phyloP scores from a whole-genome alignment of 1,140 invertebrate species.

The Varroa destructor region DNA sequence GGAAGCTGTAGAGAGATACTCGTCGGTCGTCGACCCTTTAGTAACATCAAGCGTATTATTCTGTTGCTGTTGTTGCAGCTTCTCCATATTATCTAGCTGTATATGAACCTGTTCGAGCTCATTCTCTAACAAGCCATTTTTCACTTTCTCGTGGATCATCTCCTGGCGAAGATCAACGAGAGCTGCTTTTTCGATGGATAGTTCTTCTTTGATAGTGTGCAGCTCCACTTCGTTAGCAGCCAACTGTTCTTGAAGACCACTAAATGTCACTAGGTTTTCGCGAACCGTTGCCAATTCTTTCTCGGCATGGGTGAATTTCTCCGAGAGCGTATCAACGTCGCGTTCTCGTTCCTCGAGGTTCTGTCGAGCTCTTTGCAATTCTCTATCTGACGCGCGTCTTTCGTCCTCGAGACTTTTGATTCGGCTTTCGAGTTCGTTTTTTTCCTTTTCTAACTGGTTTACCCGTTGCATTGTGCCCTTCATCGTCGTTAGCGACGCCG shows the following conservation, averaged over 20 bases:
- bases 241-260: slow-evolving; percentile 5
- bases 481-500: slow-evolving; percentile 6
- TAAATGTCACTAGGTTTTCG: background rate
- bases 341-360: slow-evolving; percentile 10
- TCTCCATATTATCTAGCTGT: slow-evolving; percentile 23
- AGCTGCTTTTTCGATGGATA: slow-evolving; percentile 18
- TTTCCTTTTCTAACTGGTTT: slow-evolving; percentile 19
- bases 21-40: slow-evolving; percentile 1
- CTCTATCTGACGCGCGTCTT: background rate
- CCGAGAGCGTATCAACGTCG: slow-evolving; percentile 5
- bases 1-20: slow-evolving; percentile 21
- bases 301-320: background rate
- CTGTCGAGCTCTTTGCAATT: slow-evolving; percentile 22
- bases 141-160: slow-evolving; percentile 25
- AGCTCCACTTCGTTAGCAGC: slow-evolving; percentile 1
- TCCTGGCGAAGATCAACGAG: slow-evolving; percentile 17
- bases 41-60: background rate
- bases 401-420: slow-evolving; percentile 23
- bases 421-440: slow-evolving; percentile 17
- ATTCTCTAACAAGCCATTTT: slow-evolving; percentile 12
- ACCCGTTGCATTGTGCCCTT: slow-evolving; percentile 23
- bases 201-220: slow-evolving; percentile 1
- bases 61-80: slow-evolving; percentile 19
- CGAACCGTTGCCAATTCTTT: background rate
- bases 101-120: slow-evolving; percentile 16